Conservation (phyloP, 2,113 vertebrate species). For the Nymphicus hollandicus region DNA sequence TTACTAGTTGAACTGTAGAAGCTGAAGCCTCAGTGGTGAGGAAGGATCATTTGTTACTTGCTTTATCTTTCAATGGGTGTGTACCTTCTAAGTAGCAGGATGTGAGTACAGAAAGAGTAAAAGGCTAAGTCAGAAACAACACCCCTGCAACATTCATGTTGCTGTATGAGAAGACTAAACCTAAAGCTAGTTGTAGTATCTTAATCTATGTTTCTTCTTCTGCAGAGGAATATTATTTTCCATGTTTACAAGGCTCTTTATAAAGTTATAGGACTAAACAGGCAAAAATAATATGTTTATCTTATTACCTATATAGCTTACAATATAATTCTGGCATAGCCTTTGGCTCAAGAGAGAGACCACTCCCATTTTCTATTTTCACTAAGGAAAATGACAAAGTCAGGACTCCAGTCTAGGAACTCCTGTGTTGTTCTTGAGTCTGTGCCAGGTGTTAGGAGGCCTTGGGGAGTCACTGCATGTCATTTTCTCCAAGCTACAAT, state of each 20-base stretch:
- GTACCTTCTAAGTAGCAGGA: not conserved
- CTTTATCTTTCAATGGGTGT: not conserved
- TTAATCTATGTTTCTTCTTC: not conserved
- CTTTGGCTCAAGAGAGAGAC: not conserved
- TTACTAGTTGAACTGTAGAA: not conserved
- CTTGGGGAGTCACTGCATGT: not conserved
- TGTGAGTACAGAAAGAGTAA: not conserved
- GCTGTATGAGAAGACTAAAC: not conserved
- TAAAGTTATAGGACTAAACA: not conserved
- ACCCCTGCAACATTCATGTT: not conserved
- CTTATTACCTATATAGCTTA: not conserved
- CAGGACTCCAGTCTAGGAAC: slow-evolving; percentile 39
- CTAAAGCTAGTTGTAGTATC: not conserved
- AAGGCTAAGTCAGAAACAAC: not conserved
- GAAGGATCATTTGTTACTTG: not conserved
- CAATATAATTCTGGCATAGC: not conserved
- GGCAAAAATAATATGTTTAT: not conserved
- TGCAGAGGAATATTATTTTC: not conserved
- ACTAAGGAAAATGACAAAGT: slow-evolving; percentile 54
- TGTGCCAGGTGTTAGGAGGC: slow-evolving; percentile 19
- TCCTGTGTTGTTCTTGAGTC: slow-evolving; percentile 44
- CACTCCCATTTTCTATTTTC: slow-evolving; percentile 51
- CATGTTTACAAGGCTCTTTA: not conserved
- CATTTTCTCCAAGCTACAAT: not conserved
- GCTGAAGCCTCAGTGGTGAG: not conserved